Percentiles rank a stretch among this genome's conserved stretches.
These are phyloP conservation scores for Camponotus pennsylvanicus DNA, from an alignment of 1,140 invertebrate species.

Conservation along the genomic window DNA sequence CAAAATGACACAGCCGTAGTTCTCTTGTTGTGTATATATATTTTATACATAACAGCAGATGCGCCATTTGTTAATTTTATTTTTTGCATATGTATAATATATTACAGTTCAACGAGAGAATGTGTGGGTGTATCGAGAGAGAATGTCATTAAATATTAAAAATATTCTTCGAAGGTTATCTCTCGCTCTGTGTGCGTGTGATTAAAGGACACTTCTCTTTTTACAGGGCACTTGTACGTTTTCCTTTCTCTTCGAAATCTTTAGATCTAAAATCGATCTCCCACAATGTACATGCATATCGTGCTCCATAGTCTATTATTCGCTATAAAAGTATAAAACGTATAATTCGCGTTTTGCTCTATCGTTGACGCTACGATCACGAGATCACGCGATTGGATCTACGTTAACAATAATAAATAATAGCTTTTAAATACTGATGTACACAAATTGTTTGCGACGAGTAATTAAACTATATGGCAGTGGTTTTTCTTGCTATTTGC, in stretches of 20 bases:
- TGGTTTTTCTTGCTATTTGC: constrained; percentile 79
- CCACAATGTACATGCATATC: constrained; percentile 44
- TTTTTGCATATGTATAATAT: constrained; percentile 74
- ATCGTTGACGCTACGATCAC: constrained; percentile 28
- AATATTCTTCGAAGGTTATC: constrained; percentile 69
- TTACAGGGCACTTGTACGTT: constrained; percentile 61
- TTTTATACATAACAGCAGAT: constrained; percentile 72
- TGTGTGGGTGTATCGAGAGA: constrained; percentile 53
- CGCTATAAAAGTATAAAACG: constrained; percentile 84
- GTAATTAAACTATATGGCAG: constrained; percentile 82
- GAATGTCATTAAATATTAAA: constrained; percentile 74
- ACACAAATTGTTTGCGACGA: constrained; percentile 81
- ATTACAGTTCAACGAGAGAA: constrained; percentile 73
- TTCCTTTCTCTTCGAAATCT: constrained; percentile 26
- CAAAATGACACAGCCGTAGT: constrained; percentile 21
- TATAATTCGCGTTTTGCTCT: constrained; percentile 75
- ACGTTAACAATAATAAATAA: constrained; percentile 84
- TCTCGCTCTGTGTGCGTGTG: constrained; percentile 36
- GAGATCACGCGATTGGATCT: constrained; percentile 69
- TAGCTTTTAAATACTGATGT: constrained; percentile 85
- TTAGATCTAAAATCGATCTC: constrained; percentile 4
- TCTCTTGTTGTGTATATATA: constrained; percentile 66
- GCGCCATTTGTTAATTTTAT: constrained; percentile 68
- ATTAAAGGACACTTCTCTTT: constrained; percentile 59
- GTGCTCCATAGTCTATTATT: constrained; percentile 64